Percentiles rank a stretch among this genome's conserved stretches.
These are phyloP conservation scores for Glaucidium brasilianum DNA, from an alignment of 2,113 vertebrate species.

Conservation along the genomic window DNA sequence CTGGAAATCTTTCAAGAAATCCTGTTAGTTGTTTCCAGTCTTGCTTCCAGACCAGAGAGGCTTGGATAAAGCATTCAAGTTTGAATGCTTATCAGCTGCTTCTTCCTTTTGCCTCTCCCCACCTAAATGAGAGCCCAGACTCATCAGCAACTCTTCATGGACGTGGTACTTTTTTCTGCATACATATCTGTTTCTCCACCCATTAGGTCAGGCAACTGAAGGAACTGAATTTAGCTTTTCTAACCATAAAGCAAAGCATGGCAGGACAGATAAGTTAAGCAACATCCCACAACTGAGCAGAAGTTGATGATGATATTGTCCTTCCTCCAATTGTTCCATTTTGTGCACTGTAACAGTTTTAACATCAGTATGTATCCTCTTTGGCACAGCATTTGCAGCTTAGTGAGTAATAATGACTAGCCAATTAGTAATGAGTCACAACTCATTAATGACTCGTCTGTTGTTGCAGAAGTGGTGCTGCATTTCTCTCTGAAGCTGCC, in stretches of 20 bases:
- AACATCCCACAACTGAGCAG: neutral
- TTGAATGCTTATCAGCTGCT: neutral
- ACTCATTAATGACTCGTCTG: too few relatives aligned
- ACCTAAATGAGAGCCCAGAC: neutral
- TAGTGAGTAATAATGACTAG: neutral
- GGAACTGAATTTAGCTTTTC: neutral
- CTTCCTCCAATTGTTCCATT: neutral
- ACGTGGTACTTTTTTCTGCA: neutral
- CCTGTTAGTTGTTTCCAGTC: conserved; percentile 25
- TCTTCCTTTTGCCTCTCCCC: neutral
- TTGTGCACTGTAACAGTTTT: neutral
- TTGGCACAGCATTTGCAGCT: neutral
- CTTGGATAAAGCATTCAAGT: neutral
- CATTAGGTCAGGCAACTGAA: neutral
- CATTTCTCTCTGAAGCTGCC: neutral
- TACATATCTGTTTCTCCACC: neutral
- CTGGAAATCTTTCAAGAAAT: conserved; percentile 58
- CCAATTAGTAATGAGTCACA: too few relatives aligned
- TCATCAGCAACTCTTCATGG: neutral
- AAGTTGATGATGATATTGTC: neutral
- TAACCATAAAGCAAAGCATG: neutral
- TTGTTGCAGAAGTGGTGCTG: neutral
- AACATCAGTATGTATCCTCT: neutral
- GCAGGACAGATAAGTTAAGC: neutral
- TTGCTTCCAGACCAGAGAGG: conserved; percentile 21